Evolutionary conservation across 2,113 vertebrate genomes (phyloP).

Genomic region (Puffinus mauretanicus): DNA sequence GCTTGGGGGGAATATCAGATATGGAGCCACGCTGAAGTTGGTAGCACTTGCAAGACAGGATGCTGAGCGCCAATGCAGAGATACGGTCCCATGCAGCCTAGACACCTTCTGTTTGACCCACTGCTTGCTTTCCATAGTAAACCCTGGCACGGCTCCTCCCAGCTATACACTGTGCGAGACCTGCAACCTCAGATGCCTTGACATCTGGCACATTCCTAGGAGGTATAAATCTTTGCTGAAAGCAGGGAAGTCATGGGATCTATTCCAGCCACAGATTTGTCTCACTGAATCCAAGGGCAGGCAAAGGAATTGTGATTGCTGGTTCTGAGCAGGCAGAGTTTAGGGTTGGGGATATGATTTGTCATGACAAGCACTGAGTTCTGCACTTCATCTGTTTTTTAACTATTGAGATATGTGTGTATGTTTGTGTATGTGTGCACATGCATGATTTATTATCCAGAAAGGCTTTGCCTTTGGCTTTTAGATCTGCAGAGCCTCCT

Average conservation of each 20-base stretch:
- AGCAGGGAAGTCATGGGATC: neutral
- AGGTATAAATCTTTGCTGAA: neutral
- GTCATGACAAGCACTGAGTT: neutral
- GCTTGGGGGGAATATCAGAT: neutral
- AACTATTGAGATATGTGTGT: neutral
- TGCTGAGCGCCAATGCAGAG: neutral
- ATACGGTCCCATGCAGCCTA: neutral
- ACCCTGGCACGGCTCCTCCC: neutral
- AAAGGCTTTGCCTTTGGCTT: neutral
- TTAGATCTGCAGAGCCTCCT: neutral
- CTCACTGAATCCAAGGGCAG: neutral
- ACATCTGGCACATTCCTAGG: neutral
- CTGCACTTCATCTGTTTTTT: neutral
- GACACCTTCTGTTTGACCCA: neutral
- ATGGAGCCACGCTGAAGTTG: neutral
- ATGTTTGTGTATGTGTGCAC: neutral
- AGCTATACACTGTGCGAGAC: neutral
- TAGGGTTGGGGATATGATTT: neutral
- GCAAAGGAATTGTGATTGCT: neutral
- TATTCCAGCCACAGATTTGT: neutral
- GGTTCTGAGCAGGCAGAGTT: constrained; percentile 27
- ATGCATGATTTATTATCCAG: neutral
- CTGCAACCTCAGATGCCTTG: neutral
- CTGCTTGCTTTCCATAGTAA: neutral
- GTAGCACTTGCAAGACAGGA: neutral